Percentiles rank a stretch among this genome's conserved stretches.
These are phyloP conservation scores for Cryptoblepharus egeriae DNA, from an alignment of 2,797 vertebrate species.

Conservation along the genomic window DNA sequence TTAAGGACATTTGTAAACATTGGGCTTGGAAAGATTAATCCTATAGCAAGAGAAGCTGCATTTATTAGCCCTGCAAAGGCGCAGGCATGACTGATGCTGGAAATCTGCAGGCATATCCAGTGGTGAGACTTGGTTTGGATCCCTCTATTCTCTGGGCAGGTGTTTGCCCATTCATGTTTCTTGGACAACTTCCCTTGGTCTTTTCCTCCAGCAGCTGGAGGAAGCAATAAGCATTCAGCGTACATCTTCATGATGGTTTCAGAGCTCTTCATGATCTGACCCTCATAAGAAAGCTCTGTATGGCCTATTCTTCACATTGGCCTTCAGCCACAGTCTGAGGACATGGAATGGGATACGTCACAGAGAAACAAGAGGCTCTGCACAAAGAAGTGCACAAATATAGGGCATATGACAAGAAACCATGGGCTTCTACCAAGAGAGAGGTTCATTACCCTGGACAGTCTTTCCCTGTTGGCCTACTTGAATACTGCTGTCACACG, in stretches of 20 bases:
- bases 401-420: not conserved
- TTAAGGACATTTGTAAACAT: too few species aligned
- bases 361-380: not conserved
- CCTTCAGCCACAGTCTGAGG: not conserved
- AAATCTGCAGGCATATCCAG: not conserved
- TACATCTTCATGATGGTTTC: not conserved
- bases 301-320: not conserved
- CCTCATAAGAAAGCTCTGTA: not conserved
- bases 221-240: slow-evolving; percentile 12
- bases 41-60: not conserved
- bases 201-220: slow-evolving; percentile 1
- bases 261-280: not conserved
- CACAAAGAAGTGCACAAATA: not conserved
- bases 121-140: not conserved
- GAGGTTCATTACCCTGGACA: not conserved
- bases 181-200: slow-evolving; percentile 5
- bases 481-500: not conserved
- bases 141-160: not conserved
- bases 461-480: not conserved
- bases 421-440: not conserved
- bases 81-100: not conserved
- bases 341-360: not conserved
- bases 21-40: too few species aligned
- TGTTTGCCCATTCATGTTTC: slow-evolving; percentile 9
- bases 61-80: not conserved